phyloP scores from a whole-genome alignment of 1,140 invertebrate genomes.

The Lordiphosa collinella region DNA sequence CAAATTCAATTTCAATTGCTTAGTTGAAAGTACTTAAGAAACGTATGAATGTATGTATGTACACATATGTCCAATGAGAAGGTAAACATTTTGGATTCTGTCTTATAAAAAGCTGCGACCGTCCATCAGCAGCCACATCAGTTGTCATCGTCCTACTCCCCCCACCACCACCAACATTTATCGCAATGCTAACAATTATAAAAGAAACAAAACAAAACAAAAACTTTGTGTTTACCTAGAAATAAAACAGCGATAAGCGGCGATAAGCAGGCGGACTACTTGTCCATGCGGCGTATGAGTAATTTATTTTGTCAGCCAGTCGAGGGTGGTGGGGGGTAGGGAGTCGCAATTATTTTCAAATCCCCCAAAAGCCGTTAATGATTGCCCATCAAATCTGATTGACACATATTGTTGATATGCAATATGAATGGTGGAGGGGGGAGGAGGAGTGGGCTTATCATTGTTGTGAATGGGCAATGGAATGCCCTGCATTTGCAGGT shows the following conservation, averaged over 20 bases:
- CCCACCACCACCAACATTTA: not conserved
- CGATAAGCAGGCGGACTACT: slow-evolving; percentile 1
- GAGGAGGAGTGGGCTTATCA: slow-evolving; percentile 1
- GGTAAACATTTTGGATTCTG: slow-evolving; percentile 18
- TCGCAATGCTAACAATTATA: slow-evolving; percentile 48
- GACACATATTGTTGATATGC: slow-evolving; percentile 40
- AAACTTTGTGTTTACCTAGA: slow-evolving; percentile 41
- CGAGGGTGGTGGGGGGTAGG: not conserved
- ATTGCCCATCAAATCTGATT: slow-evolving; percentile 37
- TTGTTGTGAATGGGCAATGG: no score
- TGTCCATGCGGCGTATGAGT: slow-evolving; percentile 47
- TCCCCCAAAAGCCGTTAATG: not conserved
- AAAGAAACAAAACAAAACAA: slow-evolving; percentile 18
- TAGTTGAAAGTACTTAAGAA: slow-evolving; percentile 26
- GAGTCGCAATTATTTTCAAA: not conserved
- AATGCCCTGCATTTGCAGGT: no score
- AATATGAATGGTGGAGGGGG: not conserved
- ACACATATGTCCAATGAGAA: no score
- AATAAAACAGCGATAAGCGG: slow-evolving; percentile 32
- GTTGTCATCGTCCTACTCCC: not conserved
- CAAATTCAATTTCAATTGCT: slow-evolving; percentile 42
- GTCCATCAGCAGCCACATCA: slow-evolving; percentile 48
- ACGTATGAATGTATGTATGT: not conserved
- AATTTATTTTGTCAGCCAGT: slow-evolving; percentile 10
- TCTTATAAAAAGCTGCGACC: slow-evolving; percentile 31